Conservation (phyloP, 2,888 invertebrate species). For the Zhengitettix transpicula region DNA sequence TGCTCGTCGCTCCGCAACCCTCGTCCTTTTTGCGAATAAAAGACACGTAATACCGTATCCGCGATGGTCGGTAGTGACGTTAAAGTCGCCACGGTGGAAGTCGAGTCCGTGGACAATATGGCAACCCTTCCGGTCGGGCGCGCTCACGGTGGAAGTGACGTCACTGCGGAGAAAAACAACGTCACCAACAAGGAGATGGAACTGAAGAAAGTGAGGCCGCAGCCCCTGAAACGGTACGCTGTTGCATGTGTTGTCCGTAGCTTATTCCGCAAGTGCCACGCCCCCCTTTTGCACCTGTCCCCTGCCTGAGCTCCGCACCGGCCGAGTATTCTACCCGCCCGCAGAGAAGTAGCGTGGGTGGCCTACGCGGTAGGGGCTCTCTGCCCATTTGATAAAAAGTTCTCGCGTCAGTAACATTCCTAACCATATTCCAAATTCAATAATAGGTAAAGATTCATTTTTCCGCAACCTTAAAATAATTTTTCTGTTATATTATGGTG, state of each 20-base stretch:
- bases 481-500: too few relatives aligned
- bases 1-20: too few relatives aligned
- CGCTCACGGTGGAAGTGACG: slow-evolving; percentile 30
- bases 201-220: slow-evolving; percentile 67
- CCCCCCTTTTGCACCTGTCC: not conserved
- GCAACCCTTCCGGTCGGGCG: slow-evolving; percentile 75
- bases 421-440: too few relatives aligned
- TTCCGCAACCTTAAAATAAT: too few relatives aligned
- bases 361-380: too few relatives aligned
- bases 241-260: not conserved
- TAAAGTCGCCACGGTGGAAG: slow-evolving; percentile 78
- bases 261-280: not conserved
- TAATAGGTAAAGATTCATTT: too few relatives aligned
- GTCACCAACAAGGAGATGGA: slow-evolving; percentile 77
- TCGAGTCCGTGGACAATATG: slow-evolving; percentile 67
- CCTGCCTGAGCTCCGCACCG: too few relatives aligned
- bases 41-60: not conserved
- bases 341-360: too few relatives aligned
- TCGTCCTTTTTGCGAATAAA: too few relatives aligned
- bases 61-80: slow-evolving; percentile 37
- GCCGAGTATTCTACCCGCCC: too few relatives aligned
- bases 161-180: slow-evolving; percentile 64
- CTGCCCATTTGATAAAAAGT: too few relatives aligned
- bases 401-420: too few relatives aligned
- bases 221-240: slow-evolving; percentile 66